These are phyloP conservation scores for Parotocinclus haroldoi DNA, from an alignment of 2,797 vertebrate genomes.

Conservation along the genomic window DNA sequence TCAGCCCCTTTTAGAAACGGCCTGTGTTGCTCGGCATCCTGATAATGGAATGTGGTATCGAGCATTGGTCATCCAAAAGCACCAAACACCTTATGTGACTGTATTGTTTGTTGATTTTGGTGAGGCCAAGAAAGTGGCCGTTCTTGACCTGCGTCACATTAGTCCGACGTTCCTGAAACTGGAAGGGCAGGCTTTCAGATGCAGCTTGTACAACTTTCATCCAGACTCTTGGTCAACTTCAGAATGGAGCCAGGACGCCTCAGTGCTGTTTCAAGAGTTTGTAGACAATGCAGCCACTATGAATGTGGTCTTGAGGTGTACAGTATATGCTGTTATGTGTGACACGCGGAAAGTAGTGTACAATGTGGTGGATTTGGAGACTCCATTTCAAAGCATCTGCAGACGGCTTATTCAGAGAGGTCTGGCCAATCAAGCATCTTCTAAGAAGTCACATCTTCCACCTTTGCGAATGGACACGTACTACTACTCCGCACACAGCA, in stretches of 20 bases:
- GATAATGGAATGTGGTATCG: conserved; percentile 84
- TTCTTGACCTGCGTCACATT: conserved; percentile 74
- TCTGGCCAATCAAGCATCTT: conserved; percentile 61
- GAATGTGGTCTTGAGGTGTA: conserved; percentile 78
- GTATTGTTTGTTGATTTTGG: conserved; percentile 89
- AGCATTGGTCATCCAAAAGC: conserved; percentile 73
- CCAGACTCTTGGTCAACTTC: conserved; percentile 69
- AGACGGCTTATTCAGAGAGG: conserved; percentile 69
- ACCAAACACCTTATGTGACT: conserved; percentile 61
- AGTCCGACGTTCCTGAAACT: conserved; percentile 73
- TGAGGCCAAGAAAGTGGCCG: conserved; percentile 69
- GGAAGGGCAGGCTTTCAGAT: conserved; percentile 86
- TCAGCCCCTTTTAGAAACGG: conserved; percentile 55
- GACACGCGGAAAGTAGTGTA: conserved; percentile 72
- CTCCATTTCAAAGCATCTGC: conserved; percentile 86
- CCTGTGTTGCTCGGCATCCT: conserved; percentile 82
- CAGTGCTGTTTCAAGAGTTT: conserved; percentile 76
- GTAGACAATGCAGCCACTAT: conserved; percentile 64
- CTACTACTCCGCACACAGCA: conserved; percentile 82
- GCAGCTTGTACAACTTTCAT: conserved; percentile 86
- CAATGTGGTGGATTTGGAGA: conserved; percentile 87
- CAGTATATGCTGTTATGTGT: conserved; percentile 83
- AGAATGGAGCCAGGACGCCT: conserved; percentile 75
- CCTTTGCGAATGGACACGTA: conserved; percentile 79
- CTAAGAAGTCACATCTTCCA: conserved; percentile 61